These are phyloP conservation scores for Tetanocera ferruginea DNA, from an alignment of 2,888 invertebrate species.

Conservation along the genomic window DNA sequence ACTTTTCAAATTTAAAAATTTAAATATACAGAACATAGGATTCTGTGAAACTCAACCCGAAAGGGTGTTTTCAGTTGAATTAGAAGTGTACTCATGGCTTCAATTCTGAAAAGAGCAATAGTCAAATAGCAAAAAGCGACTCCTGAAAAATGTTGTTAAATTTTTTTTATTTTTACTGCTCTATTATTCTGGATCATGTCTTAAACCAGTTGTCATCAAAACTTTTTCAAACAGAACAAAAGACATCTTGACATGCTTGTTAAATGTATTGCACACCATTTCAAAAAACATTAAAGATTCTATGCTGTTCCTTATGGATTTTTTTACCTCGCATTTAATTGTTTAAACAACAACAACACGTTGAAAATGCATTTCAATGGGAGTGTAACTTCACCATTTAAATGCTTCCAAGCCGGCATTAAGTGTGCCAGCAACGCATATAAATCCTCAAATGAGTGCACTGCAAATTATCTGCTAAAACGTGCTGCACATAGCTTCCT, in stretches of 20 bases:
- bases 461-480: not conserved
- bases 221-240: no score
- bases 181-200: not conserved
- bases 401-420: not conserved
- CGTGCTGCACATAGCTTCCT: not conserved
- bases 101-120: no score
- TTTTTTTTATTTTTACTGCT: not conserved
- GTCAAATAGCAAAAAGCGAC: not conserved
- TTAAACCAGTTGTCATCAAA: not conserved
- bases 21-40: no score
- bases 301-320: not conserved
- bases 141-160: not conserved
- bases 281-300: not conserved
- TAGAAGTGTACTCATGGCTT: no score
- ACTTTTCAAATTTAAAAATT: no score
- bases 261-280: not conserved
- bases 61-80: no score
- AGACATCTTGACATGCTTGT: no score
- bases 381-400: not conserved
- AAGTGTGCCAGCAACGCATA: not conserved
- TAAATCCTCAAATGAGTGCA: not conserved
- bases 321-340: not conserved
- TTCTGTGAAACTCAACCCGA: no score
- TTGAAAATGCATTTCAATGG: not conserved
- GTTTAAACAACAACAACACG: not conserved